Base-by-base conservation (phyloP, 1,140 invertebrate species). In the Hypothenemus hampei region DNA sequence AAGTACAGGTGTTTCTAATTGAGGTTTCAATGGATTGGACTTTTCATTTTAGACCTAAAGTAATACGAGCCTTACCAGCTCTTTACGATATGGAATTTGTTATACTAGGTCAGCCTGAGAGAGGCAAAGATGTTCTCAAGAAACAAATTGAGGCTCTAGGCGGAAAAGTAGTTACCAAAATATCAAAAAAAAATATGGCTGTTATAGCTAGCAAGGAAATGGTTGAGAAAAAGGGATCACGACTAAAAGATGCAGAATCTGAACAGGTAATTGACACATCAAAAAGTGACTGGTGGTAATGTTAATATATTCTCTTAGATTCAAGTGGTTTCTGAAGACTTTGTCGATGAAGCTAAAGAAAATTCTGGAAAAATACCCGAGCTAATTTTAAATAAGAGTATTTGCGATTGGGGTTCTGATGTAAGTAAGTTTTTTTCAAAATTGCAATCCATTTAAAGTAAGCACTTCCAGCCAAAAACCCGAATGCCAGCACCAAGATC, bases 341-440 rank as follows among this genome's bases (percentile, higher is more conserved):
- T 93, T 68, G 64, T 97, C 1, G 82, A 91, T 58, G 72, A 79
- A 53, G 82, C 84, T 0, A 77, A 81, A 55, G 68, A 77, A 4
- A 79, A 76, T 55, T 70, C 71, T 13, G 65, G 77, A 8, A 79
- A 82, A 19, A 72, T 84, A 3, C 71, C 79, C 15, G 74, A 83
- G 53, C 66, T 85, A 20, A 83, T 93, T 31, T 79, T 78, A 24
- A 80, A 85, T 61, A 84, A 87, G 65, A 83, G 78, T 51, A 83
- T 93, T 53, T 84, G 83, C n/a, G 73, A 80, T 45, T 93, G 90
- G 90, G 89, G 89, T 6, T 80, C 82, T n/a, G 84, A 91, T 72
- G 82, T 85, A 74, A 74, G 74, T 76, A 44, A 26, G 16, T 18
- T 13, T n/a, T 18, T 13, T 13, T n/a, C n/a, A 37, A 29, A 37